Evolutionary conservation across 2,888 invertebrate species (phyloP).

Genomic region (Parnassius apollo): DNA sequence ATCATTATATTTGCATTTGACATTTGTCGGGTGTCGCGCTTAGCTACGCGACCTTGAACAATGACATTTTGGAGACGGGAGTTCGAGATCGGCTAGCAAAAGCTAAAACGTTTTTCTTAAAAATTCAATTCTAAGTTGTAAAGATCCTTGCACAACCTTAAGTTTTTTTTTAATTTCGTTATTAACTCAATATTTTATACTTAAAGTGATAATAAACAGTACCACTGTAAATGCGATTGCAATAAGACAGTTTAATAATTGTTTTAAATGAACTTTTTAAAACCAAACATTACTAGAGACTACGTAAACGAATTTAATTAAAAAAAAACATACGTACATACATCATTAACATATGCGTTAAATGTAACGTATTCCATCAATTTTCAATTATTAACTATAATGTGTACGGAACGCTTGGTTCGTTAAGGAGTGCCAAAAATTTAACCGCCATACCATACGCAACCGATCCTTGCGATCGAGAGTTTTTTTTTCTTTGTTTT

Average conservation of each 20-base stretch:
- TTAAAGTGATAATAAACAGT: neutral
- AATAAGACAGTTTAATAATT: no score
- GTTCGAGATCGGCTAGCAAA: constrained; percentile 43
- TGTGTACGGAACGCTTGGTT: constrained; percentile 46
- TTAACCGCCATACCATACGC: constrained; percentile 51
- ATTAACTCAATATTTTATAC: neutral
- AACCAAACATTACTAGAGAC: no score
- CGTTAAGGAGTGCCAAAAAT: constrained; percentile 43
- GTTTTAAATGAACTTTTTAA: no score
- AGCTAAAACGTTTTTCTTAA: constrained; percentile 28
- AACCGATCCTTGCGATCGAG: constrained; percentile 46
- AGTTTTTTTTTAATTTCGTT: neutral
- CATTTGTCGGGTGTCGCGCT: constrained; percentile 53
- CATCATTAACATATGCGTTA: no score
- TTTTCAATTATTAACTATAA: neutral
- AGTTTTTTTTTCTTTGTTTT: constrained; percentile 50
- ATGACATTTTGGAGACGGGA: constrained; percentile 71
- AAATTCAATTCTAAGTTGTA: neutral
- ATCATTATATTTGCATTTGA: constrained; percentile 58
- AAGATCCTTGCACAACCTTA: no score
- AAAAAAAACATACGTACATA: no score
- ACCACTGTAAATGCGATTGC: constrained; percentile 1
- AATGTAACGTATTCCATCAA: no score
- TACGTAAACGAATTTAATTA: no score
- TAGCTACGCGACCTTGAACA: constrained; percentile 62